Base-by-base conservation (phyloP, 2,113 vertebrate genomes). In the Chloebia gouldiae region DNA sequence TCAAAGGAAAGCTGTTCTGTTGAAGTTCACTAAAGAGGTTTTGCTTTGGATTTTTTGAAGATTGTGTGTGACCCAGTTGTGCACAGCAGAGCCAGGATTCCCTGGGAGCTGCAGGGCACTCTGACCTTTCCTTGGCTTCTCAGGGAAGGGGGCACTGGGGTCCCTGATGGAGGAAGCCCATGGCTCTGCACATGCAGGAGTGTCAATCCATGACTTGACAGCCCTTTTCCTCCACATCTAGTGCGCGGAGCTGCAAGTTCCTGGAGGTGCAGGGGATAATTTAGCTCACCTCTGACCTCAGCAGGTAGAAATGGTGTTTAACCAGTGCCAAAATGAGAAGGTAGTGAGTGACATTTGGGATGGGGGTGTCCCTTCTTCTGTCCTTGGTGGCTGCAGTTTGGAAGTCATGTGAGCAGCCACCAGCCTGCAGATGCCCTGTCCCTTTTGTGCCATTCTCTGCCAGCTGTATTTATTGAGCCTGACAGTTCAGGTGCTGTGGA, bases 151-250 rank as follows among this genome's bases (percentile, higher is more conserved):
- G 23, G 13, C 49, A 1, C 0, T 14, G 63, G 31, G 18, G 21
- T 9, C 15, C 64, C 70, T 0, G 0, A 7, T 39, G 44, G 11
- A 63, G 66, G 28, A 40, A 44, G n/a, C 25, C 39, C 30, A 5
- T n/a, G 56, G 30, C 69, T 73, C 76, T 5, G 65, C 39, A 51
- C 12, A 0, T 15, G 20, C 42, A 22, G 15, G 25, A 22, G 13
- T 39, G 20, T 23, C 0, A 1, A 31, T 75, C 64, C 14, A 7
- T 47, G n/a, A 19, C 50, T 77, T 51, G 47, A 47, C 31, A 56
- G 21, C 16, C 71, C 42, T 75, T 47, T 63, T 25, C n/a, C 49
- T 39, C 53, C 27, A 72, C 63, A 11, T 45, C 12, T 10, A 1
- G 7, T 47, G 25, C 79, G 75, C 81, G 49, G 44, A 91, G 35